Evolutionary conservation across 2,797 vertebrate species (phyloP), one percentile per base, ranked within the genome.

Genomic region (Argyrosomus regius): DNA sequence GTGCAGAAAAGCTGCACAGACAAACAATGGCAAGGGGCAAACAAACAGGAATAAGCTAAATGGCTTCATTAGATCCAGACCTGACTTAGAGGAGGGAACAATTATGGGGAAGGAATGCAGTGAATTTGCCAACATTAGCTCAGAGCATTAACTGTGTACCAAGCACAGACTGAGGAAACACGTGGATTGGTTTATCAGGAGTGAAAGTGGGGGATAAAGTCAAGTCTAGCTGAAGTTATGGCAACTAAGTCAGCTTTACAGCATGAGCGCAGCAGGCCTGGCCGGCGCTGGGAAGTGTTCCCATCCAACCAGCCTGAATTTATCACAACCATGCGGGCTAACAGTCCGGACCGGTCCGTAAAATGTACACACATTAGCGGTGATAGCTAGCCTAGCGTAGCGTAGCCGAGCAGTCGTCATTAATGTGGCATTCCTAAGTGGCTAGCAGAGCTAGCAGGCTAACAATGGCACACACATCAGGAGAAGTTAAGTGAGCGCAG

Each of bases 151-250:
- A 80, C 16, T 75, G 72, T 73, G 91, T 84, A 91, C 86, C 90
- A 84, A 80, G 89, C 78, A 86, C 72, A 70, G 63, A 14, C 67
- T 43, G 63, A 43, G 72, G 48, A 72, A 80, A 85, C 91, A 94
- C 91, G 89, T 93, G 92, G 88, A 90, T 80, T 54, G 89, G 78
- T 88, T 92, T 88, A 88, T 82, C 74, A 54, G 16, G 71, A 76
- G 78, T 72, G 65, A 88, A 90, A 93, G 90, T 87, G 80, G 71
- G 63, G 81, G 67, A 89, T 74, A 31, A 77, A 80, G 43, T 68
- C 67, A 49, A n/a, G 72, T 65, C 70, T 85, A 39, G 72, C 26
- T 58, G 10, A 84, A 80, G 50, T 77, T 76, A 50, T 5, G 35
- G n/a, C 49, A 52, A 80, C 69, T 49, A 58, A 59, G 58, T 65